A percentile compares a stretch with the other conserved stretches of the same genome.
phyloP scores from a whole-genome alignment of 2,797 vertebrate genomes.

The Onychomys arenicola region DNA sequence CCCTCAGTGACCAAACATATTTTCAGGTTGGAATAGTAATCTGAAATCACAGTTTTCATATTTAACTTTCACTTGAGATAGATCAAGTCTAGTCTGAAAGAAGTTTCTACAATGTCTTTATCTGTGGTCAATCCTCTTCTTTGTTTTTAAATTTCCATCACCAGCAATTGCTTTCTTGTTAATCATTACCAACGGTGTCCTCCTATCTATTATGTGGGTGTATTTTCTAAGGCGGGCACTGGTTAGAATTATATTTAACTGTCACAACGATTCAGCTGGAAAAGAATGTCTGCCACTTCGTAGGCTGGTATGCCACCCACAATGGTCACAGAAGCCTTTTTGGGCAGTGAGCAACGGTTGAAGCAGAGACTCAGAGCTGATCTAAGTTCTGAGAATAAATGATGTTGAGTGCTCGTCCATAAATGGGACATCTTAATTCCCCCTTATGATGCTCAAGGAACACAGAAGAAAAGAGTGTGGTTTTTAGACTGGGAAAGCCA shows the following conservation, averaged over 20 bases:
- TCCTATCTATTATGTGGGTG: background rate
- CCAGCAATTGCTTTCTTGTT: background rate
- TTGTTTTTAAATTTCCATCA: background rate
- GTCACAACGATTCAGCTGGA: background rate
- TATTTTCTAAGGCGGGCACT: background rate
- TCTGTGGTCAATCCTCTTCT: background rate
- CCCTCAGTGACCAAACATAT: background rate
- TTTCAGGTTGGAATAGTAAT: background rate
- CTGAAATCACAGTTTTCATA: background rate
- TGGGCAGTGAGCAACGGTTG: background rate
- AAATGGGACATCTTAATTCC: background rate
- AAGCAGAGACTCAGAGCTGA: background rate
- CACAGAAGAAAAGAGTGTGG: background rate
- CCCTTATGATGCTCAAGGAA: background rate
- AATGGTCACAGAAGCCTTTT: background rate
- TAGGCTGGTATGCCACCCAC: background rate
- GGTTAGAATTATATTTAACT: background rate
- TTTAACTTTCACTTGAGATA: background rate
- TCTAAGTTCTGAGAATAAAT: background rate
- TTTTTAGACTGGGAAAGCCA: background rate
- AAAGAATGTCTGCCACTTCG: background rate
- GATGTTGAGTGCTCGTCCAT: background rate
- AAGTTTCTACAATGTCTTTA: background rate
- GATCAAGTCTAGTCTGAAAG: background rate
- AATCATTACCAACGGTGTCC: background rate